Percentiles rank a stretch among this genome's conserved stretches.
phyloP scores from a whole-genome alignment of 2,113 vertebrate genomes.

The Baryphthengus martii region DNA sequence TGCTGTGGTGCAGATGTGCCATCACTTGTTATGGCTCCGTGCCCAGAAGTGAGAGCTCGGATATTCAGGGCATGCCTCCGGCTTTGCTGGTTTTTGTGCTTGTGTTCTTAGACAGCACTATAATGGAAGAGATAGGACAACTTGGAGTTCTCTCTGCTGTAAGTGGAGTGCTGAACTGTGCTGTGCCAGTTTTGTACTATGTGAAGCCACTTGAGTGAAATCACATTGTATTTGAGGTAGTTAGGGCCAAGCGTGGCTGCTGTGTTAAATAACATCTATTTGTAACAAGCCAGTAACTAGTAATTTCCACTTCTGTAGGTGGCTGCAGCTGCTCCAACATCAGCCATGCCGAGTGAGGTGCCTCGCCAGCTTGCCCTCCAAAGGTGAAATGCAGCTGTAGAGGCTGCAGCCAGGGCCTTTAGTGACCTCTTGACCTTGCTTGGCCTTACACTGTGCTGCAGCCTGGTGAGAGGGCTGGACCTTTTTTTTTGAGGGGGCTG shows the following conservation, averaged over 20 bases:
- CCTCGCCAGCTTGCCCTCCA: no score
- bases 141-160: neutral
- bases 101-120: accelerated
- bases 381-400: no score
- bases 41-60: neutral
- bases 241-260: neutral
- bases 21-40: accelerated
- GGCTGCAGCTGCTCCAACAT: accelerated
- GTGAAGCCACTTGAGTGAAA: neutral
- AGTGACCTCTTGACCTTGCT: accelerated
- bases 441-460: accelerated
- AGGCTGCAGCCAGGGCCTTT: accelerated
- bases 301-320: neutral
- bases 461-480: neutral
- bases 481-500: no score
- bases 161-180: neutral
- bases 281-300: neutral
- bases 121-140: neutral
- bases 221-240: neutral
- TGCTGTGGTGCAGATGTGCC: no score
- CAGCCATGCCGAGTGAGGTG: accelerated
- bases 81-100: neutral
- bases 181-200: neutral
- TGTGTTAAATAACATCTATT: neutral
- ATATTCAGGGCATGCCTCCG: neutral